phyloP scores from a whole-genome alignment of 2,797 vertebrate species.

The Sebastes miniatus region DNA sequence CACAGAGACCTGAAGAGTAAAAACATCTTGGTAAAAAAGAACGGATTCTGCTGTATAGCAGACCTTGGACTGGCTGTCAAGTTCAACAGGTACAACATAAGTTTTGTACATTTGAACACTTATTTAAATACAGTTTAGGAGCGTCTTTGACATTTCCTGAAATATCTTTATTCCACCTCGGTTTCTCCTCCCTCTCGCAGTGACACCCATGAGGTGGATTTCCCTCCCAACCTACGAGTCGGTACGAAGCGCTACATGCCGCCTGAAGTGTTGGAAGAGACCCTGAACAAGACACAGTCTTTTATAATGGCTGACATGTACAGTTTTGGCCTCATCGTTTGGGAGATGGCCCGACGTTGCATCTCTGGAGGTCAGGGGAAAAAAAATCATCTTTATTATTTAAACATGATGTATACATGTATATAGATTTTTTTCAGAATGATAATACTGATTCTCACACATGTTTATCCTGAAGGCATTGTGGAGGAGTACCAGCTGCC shows the following conservation, averaged over 20 bases:
- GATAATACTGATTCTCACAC: background rate
- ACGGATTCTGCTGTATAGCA: slow-evolving; percentile 94
- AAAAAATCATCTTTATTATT: background rate
- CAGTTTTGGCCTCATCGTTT: slow-evolving; percentile 96
- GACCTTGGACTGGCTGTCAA: slow-evolving; percentile 97
- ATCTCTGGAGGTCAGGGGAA: slow-evolving; percentile 89
- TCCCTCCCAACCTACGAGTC: slow-evolving; percentile 93
- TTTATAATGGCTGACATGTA: slow-evolving; percentile 99
- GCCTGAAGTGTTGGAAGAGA: slow-evolving; percentile 96
- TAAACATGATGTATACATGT: too few species aligned
- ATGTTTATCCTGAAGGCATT: slow-evolving; percentile 81
- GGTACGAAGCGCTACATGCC: slow-evolving; percentile 99
- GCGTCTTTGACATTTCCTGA: background rate
- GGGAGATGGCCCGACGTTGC: slow-evolving; percentile 94
- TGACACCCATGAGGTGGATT: slow-evolving; percentile 96
- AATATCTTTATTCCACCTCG: background rate
- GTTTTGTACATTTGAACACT: background rate
- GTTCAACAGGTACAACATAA: slow-evolving; percentile 87
- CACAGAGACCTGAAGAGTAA: slow-evolving; percentile 98
- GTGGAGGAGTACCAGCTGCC: slow-evolving; percentile 97
- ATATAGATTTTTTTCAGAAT: background rate
- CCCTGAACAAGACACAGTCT: slow-evolving; percentile 92
- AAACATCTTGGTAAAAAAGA: slow-evolving; percentile 97
- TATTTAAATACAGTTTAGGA: background rate
- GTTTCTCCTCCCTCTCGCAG: slow-evolving; percentile 65